Conservation (phyloP, 2,113 vertebrate species). For the Zapornia atra region DNA sequence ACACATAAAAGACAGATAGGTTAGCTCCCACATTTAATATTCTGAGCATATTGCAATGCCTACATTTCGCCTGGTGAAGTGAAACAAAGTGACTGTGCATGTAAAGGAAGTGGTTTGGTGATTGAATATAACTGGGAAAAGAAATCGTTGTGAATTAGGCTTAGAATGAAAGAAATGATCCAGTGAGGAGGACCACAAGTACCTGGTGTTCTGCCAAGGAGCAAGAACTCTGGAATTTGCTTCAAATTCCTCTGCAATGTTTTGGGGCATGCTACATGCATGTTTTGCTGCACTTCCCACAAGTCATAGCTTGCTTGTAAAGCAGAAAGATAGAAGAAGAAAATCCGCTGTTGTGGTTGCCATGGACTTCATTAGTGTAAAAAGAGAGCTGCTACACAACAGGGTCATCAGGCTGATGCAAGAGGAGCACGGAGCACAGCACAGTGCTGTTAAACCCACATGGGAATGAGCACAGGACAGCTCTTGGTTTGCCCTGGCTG, state of each 20-base stretch:
- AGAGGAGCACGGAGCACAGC: neutral
- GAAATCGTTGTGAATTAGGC: neutral
- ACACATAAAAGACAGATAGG: neutral
- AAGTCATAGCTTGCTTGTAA: neutral
- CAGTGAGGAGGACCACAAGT: neutral
- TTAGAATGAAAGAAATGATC: neutral
- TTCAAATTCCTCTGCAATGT: neutral
- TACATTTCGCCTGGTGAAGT: neutral
- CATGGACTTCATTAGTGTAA: neutral
- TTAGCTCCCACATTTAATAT: neutral
- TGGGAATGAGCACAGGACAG: neutral
- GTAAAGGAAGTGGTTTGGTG: neutral
- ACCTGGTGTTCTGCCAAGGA: neutral
- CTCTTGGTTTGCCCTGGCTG: neutral
- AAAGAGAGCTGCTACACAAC: neutral
- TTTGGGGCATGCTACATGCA: neutral
- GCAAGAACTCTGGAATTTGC: neutral
- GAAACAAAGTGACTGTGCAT: neutral
- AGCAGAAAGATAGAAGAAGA: neutral
- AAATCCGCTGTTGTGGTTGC: neutral
- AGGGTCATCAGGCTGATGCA: neutral
- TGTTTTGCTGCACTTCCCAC: neutral
- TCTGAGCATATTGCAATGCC: neutral
- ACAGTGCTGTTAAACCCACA: fast-evolving
- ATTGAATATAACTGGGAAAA: neutral